Percentiles rank a stretch among this genome's conserved stretches.
These are phyloP conservation scores for Heliconius ismenius DNA, from an alignment of 2,888 invertebrate genomes.

Conservation along the genomic window DNA sequence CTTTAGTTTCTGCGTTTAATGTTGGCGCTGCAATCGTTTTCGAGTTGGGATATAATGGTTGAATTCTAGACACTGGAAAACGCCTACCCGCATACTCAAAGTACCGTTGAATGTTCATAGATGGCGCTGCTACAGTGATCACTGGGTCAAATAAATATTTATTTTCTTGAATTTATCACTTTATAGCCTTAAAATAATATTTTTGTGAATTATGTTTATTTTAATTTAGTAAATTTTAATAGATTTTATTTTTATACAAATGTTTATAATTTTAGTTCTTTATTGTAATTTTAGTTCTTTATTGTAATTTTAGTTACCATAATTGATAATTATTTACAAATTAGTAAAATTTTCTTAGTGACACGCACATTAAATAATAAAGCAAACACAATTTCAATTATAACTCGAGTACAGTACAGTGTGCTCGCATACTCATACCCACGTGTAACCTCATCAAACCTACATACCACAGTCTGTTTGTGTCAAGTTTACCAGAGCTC, in stretches of 20 bases:
- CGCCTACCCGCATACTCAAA: slow-evolving; percentile 33
- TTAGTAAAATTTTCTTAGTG: neutral
- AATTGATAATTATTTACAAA: neutral
- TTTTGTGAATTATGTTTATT: neutral
- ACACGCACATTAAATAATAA: neutral
- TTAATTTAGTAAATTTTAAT: neutral
- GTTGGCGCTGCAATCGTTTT: slow-evolving; percentile 42
- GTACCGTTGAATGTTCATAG: slow-evolving; percentile 36
- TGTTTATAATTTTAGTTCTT: neutral
- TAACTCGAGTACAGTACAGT: slow-evolving; percentile 6
- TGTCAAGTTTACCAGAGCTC: slow-evolving; percentile 47
- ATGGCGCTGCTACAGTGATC: slow-evolving; percentile 38
- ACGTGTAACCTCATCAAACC: slow-evolving; percentile 26
- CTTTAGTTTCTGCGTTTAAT: slow-evolving; percentile 28
- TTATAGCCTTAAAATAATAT: neutral
- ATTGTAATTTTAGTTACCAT: neutral
- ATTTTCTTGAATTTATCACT: slow-evolving; percentile 4
- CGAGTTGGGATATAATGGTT: slow-evolving; percentile 33
- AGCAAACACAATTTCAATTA: slow-evolving; percentile 23
- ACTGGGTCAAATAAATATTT: neutral
- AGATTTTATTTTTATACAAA: neutral
- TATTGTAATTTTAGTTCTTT: neutral
- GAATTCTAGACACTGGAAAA: slow-evolving; percentile 34
- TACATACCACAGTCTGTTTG: slow-evolving; percentile 36
- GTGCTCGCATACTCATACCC: slow-evolving; percentile 5